Evolutionary conservation across 1,140 invertebrate species (phyloP), one percentile per base, ranked within the genome.

Genomic region (Drosophila littoralis): DNA sequence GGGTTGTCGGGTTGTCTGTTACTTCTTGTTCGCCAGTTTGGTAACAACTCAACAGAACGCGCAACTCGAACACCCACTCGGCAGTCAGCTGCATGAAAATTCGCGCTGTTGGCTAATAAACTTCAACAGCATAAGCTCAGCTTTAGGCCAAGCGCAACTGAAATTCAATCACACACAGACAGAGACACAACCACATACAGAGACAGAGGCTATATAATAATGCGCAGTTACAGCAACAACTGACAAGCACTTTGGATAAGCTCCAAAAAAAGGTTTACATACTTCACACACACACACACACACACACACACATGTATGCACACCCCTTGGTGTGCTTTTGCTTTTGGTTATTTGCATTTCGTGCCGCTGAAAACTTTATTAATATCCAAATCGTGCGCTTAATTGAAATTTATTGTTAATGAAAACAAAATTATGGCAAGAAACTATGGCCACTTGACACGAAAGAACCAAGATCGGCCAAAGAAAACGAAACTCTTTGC

Each of bases 401-500:
- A 90, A 90, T 90, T 86, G 86, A 90, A 90, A 90, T 90, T 90
- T 90, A 90, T 90, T 86, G 82, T 88, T 90, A 90, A 90, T 83
- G 77, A 83, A 80, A 83, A 81, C 66, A 57, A 90, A 86, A 82
- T 79, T 81, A 90, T 77, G 81, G 76, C 79, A 63, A 73, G 36
- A 59, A 67, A 66, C 76, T 73, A 83, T 57, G 64, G 72, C 46
- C 76, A 83, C 81, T 84, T 84, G 68, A 82, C 82, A 86, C 72
- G 82, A 82, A 86, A 86, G 83, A 86, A 86, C 65, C 54, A 45
- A 67, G 40, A 36, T 58, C 65, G 38, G 38, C 22, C 57, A 36
- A 58, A 59, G 55, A 51, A 59, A 78, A 58, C 46, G 28, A 42
- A 63, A 46, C 52, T 38, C 35, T 38, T 28, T 17, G 17, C 36